phyloP scores from a whole-genome alignment of 2,888 invertebrate species.

The Amblyjoppa fuscipennis region DNA sequence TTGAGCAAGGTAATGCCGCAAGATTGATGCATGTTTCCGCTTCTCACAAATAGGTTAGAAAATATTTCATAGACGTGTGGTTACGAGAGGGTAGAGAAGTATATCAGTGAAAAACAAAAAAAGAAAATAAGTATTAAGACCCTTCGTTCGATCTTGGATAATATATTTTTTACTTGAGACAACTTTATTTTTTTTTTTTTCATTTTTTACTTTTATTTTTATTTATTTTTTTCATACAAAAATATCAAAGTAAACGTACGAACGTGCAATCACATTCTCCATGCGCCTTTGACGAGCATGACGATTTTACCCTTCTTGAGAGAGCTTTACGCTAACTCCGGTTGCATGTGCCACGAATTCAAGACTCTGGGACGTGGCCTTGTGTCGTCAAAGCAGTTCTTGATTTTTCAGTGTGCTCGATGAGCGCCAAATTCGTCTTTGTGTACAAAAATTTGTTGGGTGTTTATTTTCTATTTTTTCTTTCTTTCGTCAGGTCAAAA shows the following conservation, averaged over 20 bases:
- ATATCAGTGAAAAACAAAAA: background rate
- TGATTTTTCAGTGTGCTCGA: background rate
- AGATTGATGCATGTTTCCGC: slow-evolving; percentile 62
- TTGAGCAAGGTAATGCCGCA: slow-evolving; percentile 74
- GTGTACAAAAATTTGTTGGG: background rate
- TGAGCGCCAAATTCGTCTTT: background rate
- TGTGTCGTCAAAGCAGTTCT: background rate
- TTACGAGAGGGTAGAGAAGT: slow-evolving; percentile 15
- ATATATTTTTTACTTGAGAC: background rate
- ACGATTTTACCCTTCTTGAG: background rate
- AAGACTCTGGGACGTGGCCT: slow-evolving; percentile 47
- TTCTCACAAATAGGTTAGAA: slow-evolving; percentile 75
- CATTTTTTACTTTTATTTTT: background rate
- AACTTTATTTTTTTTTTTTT: background rate
- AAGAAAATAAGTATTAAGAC: background rate
- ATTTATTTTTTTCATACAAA: background rate
- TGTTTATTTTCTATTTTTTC: background rate
- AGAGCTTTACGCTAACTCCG: no score
- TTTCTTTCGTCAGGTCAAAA: slow-evolving; percentile 55
- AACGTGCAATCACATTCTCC: background rate
- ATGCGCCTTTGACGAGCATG: background rate
- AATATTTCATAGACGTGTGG: slow-evolving; percentile 35
- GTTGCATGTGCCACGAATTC: slow-evolving; percentile 40
- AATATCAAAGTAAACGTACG: background rate
- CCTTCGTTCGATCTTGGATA: background rate